Base-by-base conservation (phyloP, 2,113 vertebrate species). In the Engraulis encrasicolus region DNA sequence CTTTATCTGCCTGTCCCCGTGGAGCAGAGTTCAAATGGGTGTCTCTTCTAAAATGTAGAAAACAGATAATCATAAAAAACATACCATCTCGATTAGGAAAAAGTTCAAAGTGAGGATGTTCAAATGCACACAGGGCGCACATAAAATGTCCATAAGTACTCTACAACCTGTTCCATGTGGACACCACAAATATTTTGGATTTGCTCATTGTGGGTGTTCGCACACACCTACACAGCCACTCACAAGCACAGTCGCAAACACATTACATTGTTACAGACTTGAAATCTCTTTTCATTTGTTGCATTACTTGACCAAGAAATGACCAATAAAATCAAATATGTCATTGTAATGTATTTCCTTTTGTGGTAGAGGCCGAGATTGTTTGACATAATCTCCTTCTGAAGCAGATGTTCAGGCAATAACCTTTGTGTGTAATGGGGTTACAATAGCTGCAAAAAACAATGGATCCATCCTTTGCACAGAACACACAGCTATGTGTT, bases 1-100 rank as follows among this genome's bases (percentile, higher is more conserved):
- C 66, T 74, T 74, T 74, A 74, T 74, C 66, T 34, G 66, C 34
- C 27, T 74, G 66, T 74, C 66, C 23, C 31, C 66, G 0, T 17
- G 66, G 66, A 34, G 2, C 66, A 4, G 27, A 74, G 66, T 74
- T 74, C 66, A 74, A 74, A 74, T 74, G 27, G 27, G 66, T 15
- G 79, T 81, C 80, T 61, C 12, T 37, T 36, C 31, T 81, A 40
- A 81, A 81, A 81, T 81, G 80, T 34, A 81, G 50, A 40, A 81
- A 81, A 81, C 80, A 81, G 80, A 81, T 58, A 50, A 81, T 81
- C 80, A 58, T 81, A 81, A 81, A 54, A 37, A 50, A 74, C 50
- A 36, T 54, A 23, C 36, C 80, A 58, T 36, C 80, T 81, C 49
- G 80, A 54, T 81, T 54, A 81, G 80, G 80, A 81, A 54, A 37